These are phyloP conservation scores for Mixornis gularis DNA, from an alignment of 2,113 vertebrate species.

Conservation along the genomic window DNA sequence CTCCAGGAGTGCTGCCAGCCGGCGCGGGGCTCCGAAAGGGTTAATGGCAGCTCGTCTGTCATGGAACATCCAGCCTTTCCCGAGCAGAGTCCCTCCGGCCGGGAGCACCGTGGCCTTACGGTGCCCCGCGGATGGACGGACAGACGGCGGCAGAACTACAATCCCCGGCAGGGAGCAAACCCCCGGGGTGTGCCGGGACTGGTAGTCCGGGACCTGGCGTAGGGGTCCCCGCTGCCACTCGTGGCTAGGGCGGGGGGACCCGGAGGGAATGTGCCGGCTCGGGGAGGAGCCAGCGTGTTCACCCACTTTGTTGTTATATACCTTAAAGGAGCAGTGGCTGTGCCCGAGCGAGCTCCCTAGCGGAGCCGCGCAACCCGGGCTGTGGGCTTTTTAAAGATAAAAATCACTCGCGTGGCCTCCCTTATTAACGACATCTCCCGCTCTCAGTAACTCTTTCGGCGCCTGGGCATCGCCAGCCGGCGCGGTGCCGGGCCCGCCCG, in stretches of 20 bases:
- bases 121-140: background rate
- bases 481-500: background rate
- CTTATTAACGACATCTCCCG: constrained; percentile 1
- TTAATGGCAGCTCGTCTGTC: background rate
- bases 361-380: background rate
- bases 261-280: constrained; percentile 50
- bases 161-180: background rate
- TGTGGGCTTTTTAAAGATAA: constrained; percentile 65
- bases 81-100: background rate
- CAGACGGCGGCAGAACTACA: background rate
- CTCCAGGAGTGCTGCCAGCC: background rate
- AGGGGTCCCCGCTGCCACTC: constrained; percentile 31
- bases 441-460: constrained; percentile 32
- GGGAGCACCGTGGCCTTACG: background rate
- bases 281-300: constrained; percentile 57
- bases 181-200: constrained; percentile 44
- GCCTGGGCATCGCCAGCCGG: background rate
- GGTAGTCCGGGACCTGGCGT: constrained; percentile 41
- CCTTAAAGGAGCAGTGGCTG: constrained; percentile 65
- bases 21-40: background rate
- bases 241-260: constrained; percentile 45
- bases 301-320: constrained; percentile 57
- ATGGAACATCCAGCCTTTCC: background rate
- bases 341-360: constrained; percentile 33
- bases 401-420: constrained; percentile 39